Percentiles rank a stretch among this genome's conserved stretches.
These are phyloP conservation scores for Lamprotornis superbus DNA, from an alignment of 2,113 vertebrate species.

Conservation along the genomic window DNA sequence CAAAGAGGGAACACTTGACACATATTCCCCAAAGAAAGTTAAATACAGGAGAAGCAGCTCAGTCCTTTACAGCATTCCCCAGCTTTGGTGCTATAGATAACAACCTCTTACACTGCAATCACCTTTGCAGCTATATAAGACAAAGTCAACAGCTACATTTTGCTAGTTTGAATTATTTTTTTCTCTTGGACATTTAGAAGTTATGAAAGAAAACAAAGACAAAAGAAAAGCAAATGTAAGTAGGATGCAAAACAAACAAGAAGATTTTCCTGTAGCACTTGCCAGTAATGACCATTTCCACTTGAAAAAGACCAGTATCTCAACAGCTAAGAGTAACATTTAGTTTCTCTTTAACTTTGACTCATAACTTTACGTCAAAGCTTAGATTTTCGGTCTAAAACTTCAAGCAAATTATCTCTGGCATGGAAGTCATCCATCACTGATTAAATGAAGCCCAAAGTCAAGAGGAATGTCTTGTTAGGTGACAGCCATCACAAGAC, in stretches of 20 bases:
- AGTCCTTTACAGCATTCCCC: not conserved
- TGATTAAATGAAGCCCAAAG: not conserved
- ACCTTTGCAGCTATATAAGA: not conserved
- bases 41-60: not conserved
- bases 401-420: not conserved
- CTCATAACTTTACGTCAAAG: not conserved
- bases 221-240: not conserved
- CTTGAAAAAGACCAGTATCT: not conserved
- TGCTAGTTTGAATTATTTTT: not conserved
- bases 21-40: not conserved
- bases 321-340: not conserved
- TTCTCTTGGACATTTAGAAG: not conserved
- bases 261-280: not conserved
- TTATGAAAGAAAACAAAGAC: not conserved
- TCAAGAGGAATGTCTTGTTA: not conserved
- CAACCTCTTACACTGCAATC: not conserved
- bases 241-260: not conserved
- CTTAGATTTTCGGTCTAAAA: not conserved
- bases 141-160: not conserved
- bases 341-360: not conserved
- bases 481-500: not conserved
- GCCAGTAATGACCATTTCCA: not conserved
- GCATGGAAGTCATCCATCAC: not conserved
- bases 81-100: accelerated
- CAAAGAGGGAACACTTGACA: not conserved